Conservation (phyloP, 2,113 vertebrate species). For the Macrotis lagotis region DNA sequence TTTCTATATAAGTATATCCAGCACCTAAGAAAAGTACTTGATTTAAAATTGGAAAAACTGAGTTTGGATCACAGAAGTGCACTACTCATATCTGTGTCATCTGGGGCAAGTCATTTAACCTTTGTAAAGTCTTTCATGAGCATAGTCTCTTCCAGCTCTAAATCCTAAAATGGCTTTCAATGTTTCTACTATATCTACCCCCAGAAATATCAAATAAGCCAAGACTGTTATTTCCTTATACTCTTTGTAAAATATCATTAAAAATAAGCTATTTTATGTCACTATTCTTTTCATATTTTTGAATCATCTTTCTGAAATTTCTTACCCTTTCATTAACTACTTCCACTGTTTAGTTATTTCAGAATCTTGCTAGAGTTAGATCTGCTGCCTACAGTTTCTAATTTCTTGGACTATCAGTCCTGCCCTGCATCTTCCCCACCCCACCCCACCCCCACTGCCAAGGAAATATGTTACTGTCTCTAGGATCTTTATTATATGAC, state of each 20-base stretch:
- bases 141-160: neutral
- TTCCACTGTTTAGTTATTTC: constrained; percentile 22
- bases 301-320: neutral
- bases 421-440: constrained; percentile 29
- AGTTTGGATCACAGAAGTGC: neutral
- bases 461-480: constrained; percentile 56
- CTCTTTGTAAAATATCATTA: constrained; percentile 37
- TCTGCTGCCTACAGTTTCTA: constrained; percentile 55
- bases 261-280: constrained; percentile 2
- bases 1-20: neutral
- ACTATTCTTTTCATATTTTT: constrained; percentile 5
- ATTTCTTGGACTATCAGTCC: constrained; percentile 55
- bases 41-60: neutral
- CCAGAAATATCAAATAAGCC: constrained; percentile 28
- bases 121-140: too few species aligned
- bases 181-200: constrained; percentile 25
- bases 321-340: constrained; percentile 15
- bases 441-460: neutral
- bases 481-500: constrained; percentile 59
- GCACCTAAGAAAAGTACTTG: neutral
- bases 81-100: neutral
- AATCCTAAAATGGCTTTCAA: neutral
- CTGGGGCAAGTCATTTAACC: neutral
- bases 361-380: constrained; percentile 35
- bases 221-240: constrained; percentile 15